phyloP scores from a whole-genome alignment of 2,113 vertebrate genomes.

The Anser brachyrhynchus region DNA sequence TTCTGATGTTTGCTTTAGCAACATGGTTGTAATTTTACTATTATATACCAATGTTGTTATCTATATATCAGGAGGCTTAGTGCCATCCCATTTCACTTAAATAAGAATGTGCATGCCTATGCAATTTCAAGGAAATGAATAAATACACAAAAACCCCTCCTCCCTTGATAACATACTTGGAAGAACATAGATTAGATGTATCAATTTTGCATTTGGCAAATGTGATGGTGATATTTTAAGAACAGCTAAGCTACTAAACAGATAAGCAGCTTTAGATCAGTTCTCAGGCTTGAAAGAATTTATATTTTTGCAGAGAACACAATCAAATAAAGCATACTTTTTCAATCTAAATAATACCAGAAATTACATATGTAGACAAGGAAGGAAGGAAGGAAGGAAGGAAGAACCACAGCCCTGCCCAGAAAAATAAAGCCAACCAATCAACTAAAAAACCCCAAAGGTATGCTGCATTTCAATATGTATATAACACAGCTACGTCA shows the following conservation, averaged over 20 bases:
- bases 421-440: neutral
- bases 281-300: neutral
- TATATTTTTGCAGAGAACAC: neutral
- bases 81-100: neutral
- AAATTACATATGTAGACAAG: neutral
- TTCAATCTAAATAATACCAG: neutral
- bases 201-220: constrained; percentile 41
- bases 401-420: neutral
- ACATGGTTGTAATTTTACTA: constrained; percentile 20
- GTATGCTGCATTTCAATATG: neutral
- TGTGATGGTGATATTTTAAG: neutral
- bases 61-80: neutral
- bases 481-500: neutral
- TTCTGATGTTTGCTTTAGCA: constrained; percentile 33
- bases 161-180: neutral
- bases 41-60: neutral
- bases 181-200: constrained; percentile 11
- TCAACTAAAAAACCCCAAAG: neutral
- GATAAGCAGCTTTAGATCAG: neutral
- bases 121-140: constrained; percentile 4
- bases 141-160: neutral
- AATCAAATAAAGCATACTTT: constrained; percentile 2
- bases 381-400: too few relatives aligned
- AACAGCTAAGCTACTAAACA: neutral
- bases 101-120: neutral